These are phyloP conservation scores for Hippoglossus hippoglossus DNA, from an alignment of 2,797 vertebrate species.

Conservation along the genomic window DNA sequence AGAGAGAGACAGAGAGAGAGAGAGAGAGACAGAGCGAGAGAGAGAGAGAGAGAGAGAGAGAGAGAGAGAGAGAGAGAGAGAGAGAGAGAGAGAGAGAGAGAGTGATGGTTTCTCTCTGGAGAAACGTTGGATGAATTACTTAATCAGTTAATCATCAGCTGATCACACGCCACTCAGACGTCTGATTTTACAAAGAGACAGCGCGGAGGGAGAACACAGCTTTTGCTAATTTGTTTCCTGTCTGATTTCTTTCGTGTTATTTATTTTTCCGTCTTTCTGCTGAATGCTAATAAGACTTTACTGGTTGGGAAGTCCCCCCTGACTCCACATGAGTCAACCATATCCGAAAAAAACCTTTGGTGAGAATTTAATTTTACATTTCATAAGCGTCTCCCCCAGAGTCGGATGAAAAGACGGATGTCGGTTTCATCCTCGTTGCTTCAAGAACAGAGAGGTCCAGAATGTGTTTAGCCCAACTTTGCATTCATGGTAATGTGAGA, in stretches of 20 bases:
- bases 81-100: background rate
- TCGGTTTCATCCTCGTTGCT: background rate
- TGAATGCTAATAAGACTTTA: conserved; percentile 5
- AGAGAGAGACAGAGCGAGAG: no score
- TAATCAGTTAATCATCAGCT: conserved; percentile 44
- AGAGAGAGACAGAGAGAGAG: no score
- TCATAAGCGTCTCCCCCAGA: background rate
- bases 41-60: background rate
- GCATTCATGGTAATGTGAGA: no score
- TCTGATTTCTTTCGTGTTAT: conserved; percentile 3
- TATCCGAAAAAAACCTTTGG: background rate
- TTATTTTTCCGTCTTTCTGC: background rate
- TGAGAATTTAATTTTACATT: conserved; percentile 1
- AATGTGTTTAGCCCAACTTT: no score
- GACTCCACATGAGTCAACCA: background rate
- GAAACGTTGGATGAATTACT: conserved; percentile 16
- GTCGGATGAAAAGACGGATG: background rate
- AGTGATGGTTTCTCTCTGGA: conserved; percentile 34
- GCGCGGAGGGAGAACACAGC: background rate
- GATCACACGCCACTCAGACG: conserved; percentile 25
- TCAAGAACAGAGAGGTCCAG: no score
- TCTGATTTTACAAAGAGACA: no score
- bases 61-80: no score
- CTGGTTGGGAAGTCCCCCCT: background rate
- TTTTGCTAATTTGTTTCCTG: background rate